Base-by-base conservation (phyloP, 1,140 invertebrate genomes). In the Ceratitis capitata region DNA sequence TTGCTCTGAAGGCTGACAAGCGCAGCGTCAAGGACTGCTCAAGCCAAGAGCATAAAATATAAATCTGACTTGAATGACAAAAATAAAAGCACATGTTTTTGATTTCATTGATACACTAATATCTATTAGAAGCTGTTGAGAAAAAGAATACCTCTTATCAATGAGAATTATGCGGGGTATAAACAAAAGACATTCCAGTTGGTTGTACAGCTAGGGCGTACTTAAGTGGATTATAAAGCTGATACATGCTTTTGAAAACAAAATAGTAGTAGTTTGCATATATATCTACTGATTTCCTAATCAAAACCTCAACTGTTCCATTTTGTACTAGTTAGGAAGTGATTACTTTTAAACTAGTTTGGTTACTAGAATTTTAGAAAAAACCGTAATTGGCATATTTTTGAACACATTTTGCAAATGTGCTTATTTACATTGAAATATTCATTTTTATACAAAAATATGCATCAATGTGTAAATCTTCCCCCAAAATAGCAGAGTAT, bases 71-170 rank as follows among this genome's bases (percentile, higher is more conserved):
- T 56, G n/a, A n/a, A 14, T 14, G 39, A 39, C n/a, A 69, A 29
- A 69, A 29, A 39, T 35, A n/a, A 10, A 35, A 35, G 16, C n/a
- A n/a, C n/a, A n/a, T 19, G 16, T 19, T 19, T 69, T 2, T 47
- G 47, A 82, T 82, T 47, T 49, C 49, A 82, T 82, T 82, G 78
- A 82, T 82, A 47, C 78, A 82, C 42, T 45, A 35, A 49, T 23
- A 82, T 16, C 26, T 82, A 82, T 82, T 39, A 49, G 14, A 47
- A 16, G 3, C 47, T 19, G 1, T 47, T 10, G 6, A 82, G 26
- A 14, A 58, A 39, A 39, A 83, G 14, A 69, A 74, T 74, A 74
- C 84, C 39, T 78, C 42, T 26, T 42, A 58, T 58, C 82, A 83
- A 39, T 42, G 49, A 47, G 3, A 19, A 53, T 45, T 9, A n/a